Evolutionary conservation across 2,888 invertebrate species (phyloP).

Genomic region (Trachelus stipa): DNA sequence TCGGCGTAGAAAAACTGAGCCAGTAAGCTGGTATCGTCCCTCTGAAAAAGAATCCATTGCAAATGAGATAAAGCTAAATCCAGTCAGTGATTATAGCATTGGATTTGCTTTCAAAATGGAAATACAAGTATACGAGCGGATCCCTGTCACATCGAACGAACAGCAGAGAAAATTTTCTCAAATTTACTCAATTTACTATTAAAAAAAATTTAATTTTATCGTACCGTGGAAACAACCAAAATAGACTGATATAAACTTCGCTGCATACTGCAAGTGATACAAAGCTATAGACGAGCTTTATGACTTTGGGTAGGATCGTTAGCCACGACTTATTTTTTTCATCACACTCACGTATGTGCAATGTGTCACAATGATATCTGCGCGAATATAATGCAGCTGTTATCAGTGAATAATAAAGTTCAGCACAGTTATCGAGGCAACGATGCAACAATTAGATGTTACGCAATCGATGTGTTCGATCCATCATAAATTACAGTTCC

Average conservation of each 20-base stretch:
- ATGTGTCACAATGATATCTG: not conserved
- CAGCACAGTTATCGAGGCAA: not conserved
- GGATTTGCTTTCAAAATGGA: not conserved
- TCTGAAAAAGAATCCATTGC: conserved; percentile 71
- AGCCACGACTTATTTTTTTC: not conserved
- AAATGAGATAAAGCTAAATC: not conserved
- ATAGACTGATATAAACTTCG: not conserved
- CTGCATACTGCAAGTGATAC: not conserved
- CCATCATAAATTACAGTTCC: not conserved
- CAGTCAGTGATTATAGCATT: not conserved
- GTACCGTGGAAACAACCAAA: too few species aligned
- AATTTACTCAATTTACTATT: not conserved
- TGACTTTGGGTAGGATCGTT: not conserved
- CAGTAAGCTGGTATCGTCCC: conserved; percentile 91
- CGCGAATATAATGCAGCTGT: not conserved
- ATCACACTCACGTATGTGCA: not conserved
- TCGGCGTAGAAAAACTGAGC: conserved; percentile 99
- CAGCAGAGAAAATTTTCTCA: not conserved
- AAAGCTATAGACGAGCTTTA: not conserved
- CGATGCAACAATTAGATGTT: not conserved
- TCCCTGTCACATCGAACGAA: not conserved
- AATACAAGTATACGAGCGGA: not conserved
- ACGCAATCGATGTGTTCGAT: not conserved
- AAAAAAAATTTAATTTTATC: not conserved
- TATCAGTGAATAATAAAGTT: not conserved